Conservation (phyloP, 2,888 invertebrate genomes). For the Euzetes globulus region DNA sequence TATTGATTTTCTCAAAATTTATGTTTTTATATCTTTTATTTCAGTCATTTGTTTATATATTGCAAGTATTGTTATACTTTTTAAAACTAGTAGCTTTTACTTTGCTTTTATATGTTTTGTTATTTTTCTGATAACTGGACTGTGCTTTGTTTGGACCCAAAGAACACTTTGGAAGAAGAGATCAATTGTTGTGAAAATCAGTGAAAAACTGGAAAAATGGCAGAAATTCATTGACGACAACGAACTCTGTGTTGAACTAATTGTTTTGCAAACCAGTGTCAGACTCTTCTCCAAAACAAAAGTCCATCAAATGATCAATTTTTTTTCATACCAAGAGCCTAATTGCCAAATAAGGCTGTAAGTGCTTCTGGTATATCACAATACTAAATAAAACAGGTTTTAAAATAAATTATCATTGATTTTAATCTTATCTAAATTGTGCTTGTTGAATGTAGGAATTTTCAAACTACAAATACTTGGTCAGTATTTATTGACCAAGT, state of each 20-base stretch:
- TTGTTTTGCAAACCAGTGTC: not conserved
- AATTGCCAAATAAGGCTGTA: no score
- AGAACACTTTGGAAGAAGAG: not conserved
- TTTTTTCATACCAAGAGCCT: no score
- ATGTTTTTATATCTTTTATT: not conserved
- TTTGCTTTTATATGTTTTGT: no score
- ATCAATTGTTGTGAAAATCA: not conserved
- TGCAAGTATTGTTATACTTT: not conserved
- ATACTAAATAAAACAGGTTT: no score
- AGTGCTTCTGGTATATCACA: no score
- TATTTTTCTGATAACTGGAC: not conserved
- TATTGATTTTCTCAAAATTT: not conserved
- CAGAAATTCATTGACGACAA: not conserved
- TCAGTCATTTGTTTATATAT: not conserved
- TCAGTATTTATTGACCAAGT: no score
- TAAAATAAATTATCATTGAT: no score
- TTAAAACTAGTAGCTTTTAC: not conserved
- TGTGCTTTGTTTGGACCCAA: not conserved
- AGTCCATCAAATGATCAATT: no score
- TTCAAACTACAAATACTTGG: no score
- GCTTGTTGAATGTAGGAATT: no score
- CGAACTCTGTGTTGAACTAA: not conserved
- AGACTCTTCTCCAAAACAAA: not conserved
- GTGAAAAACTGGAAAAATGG: not conserved
- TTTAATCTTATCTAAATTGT: no score